phyloP scores from a whole-genome alignment of 2,888 invertebrate species.

The Camponotus fellah region DNA sequence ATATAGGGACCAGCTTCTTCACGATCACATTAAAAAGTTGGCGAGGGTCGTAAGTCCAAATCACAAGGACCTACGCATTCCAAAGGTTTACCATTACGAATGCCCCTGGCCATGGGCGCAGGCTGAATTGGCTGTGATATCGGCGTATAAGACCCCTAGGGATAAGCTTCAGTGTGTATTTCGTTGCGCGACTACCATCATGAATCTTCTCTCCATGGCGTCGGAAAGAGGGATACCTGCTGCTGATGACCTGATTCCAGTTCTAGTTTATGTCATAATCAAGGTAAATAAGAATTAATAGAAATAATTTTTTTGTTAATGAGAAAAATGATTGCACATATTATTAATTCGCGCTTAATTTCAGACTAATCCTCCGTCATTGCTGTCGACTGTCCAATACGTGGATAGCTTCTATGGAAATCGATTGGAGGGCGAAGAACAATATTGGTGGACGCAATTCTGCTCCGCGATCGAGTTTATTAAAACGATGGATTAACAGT shows the following conservation, averaged over 20 bases:
- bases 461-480: constrained; percentile 98
- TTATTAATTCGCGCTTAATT: constrained; percentile 63
- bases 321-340: neutral
- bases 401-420: constrained; percentile 96
- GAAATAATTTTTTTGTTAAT: neutral
- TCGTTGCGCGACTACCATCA: constrained; percentile 96
- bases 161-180: constrained; percentile 95
- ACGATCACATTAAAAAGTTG: constrained; percentile 95
- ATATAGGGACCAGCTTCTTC: constrained; percentile 94
- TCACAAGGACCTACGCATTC: constrained; percentile 93
- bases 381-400: constrained; percentile 98
- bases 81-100: constrained; percentile 94
- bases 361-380: constrained; percentile 97
- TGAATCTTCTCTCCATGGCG: constrained; percentile 96
- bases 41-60: constrained; percentile 91
- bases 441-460: constrained; percentile 99
- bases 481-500: constrained; percentile 96
- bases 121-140: constrained; percentile 94
- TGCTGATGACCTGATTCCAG: constrained; percentile 98
- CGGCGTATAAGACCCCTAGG: constrained; percentile 95
- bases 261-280: constrained; percentile 98
- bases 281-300: constrained; percentile 88
- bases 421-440: constrained; percentile 95
- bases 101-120: constrained; percentile 99
- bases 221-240: constrained; percentile 93